Evolutionary conservation across 2,888 invertebrate species (phyloP), one percentile per base, ranked within the genome.

Genomic region (Eupithecia vulgata): DNA sequence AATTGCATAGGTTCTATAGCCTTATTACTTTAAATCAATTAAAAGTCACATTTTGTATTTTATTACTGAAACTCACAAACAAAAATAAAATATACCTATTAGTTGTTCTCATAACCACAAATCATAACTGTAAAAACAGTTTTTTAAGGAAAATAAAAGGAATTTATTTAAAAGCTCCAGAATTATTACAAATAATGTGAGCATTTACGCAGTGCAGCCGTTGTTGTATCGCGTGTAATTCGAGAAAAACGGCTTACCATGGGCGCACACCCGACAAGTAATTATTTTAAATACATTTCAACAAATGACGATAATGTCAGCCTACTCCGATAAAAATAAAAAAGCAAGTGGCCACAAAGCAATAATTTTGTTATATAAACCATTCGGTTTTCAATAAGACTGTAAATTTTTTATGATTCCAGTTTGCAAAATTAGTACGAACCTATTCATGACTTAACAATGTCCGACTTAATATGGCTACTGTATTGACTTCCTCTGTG

Each of bases 261-360:
- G 91, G 85, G 90, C 87, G 87, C 88, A 86, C 92, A 89, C 88
- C 86, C 90, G 87, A 85, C 87, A 86, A 85, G 87, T 93, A 94
- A 94, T 94, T 94, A 94, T 93, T 94, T 93, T 94, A 94, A 94
- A 94, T 87, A 92, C 94, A 91, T 93, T 94, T 94, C 93, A 93
- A 94, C 94, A 93, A 94, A 92, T 91, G 92, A 92, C 88, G 90
- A 90, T 93, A 93, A 93, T 93, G 91, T 91, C 92, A 90, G 93
- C 83, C 84, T 85, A 82, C 82, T 78, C 82, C 90, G 90, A 91
- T 91, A 92, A 90, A 84, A 88, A 84, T 81, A 89, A 89, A 86
- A n/a, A 88, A 85, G 86, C 83, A 71, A 37, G 69, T 34, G 72
- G 70, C 70, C 70, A 83, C 81, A 76, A 85, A 85, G 34, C 42